These are phyloP conservation scores for Tolypeutes matacus DNA, from an alignment of 2,797 vertebrate genomes.

Conservation along the genomic window DNA sequence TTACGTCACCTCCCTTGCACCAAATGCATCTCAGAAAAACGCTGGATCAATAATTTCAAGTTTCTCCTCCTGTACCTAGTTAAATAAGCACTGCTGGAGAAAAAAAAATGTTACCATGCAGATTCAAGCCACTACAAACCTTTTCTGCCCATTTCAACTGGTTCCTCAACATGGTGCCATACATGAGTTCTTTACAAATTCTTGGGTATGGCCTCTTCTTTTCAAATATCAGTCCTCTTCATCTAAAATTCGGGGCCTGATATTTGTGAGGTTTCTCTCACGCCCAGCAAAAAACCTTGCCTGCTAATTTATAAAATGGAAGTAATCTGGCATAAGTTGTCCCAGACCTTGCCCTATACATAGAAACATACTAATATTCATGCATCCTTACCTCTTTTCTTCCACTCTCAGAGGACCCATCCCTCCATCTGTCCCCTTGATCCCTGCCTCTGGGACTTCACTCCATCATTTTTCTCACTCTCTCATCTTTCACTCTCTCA, in stretches of 20 bases:
- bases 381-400: background rate
- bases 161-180: background rate
- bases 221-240: background rate
- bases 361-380: background rate
- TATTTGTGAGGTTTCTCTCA: background rate
- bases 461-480: background rate
- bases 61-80: background rate
- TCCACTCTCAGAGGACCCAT: background rate
- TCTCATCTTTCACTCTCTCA: background rate
- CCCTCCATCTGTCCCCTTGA: background rate
- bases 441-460: background rate
- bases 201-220: background rate
- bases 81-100: background rate
- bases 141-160: background rate
- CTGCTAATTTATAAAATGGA: background rate
- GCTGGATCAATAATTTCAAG: background rate
- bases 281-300: background rate
- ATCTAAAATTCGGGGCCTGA: background rate
- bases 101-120: background rate
- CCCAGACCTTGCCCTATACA: background rate
- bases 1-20: background rate
- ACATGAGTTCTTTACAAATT: background rate
- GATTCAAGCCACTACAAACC: background rate
- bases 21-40: conserved; percentile 26
- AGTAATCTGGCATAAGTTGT: background rate